phyloP scores from a whole-genome alignment of 2,888 invertebrate species.

The Dynastes tityus region DNA sequence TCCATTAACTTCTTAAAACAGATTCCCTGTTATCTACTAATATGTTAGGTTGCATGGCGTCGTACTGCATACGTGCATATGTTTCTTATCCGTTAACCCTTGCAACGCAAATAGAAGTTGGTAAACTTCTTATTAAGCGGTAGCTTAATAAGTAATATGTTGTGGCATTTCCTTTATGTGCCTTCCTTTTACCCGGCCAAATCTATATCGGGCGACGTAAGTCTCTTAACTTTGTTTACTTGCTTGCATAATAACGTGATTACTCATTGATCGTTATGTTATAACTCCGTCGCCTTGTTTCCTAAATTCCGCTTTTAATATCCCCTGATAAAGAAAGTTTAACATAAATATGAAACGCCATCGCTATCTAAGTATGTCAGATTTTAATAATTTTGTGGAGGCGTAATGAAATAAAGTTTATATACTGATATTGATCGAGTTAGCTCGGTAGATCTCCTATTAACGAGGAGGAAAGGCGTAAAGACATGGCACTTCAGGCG shows the following conservation, averaged over 20 bases:
- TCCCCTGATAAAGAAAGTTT: neutral
- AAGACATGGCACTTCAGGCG: too few species aligned
- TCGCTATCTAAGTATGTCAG: too few species aligned
- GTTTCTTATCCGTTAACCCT: conserved; percentile 11
- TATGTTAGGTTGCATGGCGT: conserved; percentile 10
- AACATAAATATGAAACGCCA: too few species aligned
- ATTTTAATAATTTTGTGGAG: neutral
- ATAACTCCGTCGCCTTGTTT: neutral
- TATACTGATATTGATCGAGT: too few species aligned
- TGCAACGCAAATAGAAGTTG: conserved; percentile 32
- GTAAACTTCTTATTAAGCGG: neutral
- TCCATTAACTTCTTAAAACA: conserved; percentile 40
- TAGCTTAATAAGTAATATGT: neutral
- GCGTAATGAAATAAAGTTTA: too few species aligned
- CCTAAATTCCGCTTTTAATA: neutral
- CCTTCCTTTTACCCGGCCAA: neutral
- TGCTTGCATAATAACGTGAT: neutral
- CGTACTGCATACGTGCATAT: conserved; percentile 3
- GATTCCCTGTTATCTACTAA: conserved; percentile 30
- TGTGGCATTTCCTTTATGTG: neutral
- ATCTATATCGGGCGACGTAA: neutral
- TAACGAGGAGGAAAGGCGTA: too few species aligned
- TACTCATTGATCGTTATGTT: neutral
- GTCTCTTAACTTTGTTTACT: neutral
- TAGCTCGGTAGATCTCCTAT: too few species aligned